These are phyloP conservation scores for Lepisosteus oculatus DNA, from an alignment of 2,113 vertebrate genomes.

Conservation along the genomic window DNA sequence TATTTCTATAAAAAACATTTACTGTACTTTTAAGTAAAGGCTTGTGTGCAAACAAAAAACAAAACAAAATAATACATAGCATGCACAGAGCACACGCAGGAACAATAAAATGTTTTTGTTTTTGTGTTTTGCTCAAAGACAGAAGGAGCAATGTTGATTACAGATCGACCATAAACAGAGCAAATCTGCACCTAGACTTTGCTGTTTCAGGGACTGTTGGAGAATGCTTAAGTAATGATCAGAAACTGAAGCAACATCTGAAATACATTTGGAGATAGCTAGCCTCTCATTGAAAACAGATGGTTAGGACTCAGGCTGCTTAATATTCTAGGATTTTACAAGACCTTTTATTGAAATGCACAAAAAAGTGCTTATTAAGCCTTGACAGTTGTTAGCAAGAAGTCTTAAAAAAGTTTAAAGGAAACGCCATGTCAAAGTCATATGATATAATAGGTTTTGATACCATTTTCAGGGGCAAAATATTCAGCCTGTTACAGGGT, in stretches of 20 bases:
- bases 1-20: too few species aligned
- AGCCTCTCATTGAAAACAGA: constrained; percentile 20
- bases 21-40: too few species aligned
- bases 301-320: constrained; percentile 5
- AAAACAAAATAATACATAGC: too few species aligned
- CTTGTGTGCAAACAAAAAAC: too few species aligned
- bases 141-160: not conserved
- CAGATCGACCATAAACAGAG: constrained; percentile 15
- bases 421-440: constrained; percentile 1
- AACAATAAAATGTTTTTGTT: constrained; percentile 1
- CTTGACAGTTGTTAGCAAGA: constrained; percentile 7
- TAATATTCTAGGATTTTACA: constrained; percentile 19
- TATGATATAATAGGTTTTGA: constrained; percentile 1
- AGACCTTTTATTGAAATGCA: constrained; percentile 22
- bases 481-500: constrained; percentile 15
- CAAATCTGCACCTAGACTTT: constrained; percentile 1
- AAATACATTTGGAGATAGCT: constrained; percentile 12
- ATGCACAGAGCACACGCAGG: too few species aligned
- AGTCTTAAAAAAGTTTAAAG: constrained; percentile 6
- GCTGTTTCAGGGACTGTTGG: constrained; percentile 4
- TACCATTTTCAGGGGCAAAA: not conserved
- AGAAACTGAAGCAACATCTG: constrained; percentile 21
- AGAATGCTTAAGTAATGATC: not conserved
- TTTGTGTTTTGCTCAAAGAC: not conserved
- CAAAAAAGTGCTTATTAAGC: constrained; percentile 14